Percentiles rank a stretch among this genome's conserved stretches.
phyloP scores from a whole-genome alignment of 1,140 invertebrate genomes.

The Drosophila cardini region DNA sequence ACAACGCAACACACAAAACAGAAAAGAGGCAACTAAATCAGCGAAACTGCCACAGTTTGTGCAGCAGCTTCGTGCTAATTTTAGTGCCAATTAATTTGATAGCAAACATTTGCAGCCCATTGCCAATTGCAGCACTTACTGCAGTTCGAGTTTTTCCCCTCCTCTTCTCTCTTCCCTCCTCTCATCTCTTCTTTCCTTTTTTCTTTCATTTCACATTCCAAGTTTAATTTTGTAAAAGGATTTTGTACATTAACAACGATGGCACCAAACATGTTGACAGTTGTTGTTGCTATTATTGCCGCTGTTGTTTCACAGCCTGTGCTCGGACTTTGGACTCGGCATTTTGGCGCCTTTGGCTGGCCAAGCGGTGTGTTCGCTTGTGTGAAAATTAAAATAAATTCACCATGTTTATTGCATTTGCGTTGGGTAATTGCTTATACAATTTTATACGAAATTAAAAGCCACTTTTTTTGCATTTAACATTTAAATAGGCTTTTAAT shows the following conservation, averaged over 20 bases:
- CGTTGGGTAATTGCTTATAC: constrained; percentile 78
- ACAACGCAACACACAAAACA: no score
- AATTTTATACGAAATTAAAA: constrained; percentile 81
- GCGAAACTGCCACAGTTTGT: constrained; percentile 35
- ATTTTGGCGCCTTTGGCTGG: constrained; percentile 16
- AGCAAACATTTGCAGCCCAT: constrained; percentile 73
- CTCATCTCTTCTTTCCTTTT: not conserved
- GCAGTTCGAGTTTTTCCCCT: constrained; percentile 17
- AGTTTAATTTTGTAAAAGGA: constrained; percentile 78
- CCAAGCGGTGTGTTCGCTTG: constrained; percentile 14
- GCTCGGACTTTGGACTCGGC: constrained; percentile 1
- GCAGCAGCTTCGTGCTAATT: constrained; percentile 66
- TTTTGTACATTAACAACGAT: constrained; percentile 50
- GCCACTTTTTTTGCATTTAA: constrained; percentile 61
- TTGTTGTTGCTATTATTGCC: constrained; percentile 20
- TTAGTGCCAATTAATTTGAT: constrained; percentile 82
- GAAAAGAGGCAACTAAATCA: constrained; percentile 56
- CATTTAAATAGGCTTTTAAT: constrained; percentile 80
- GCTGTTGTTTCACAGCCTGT: constrained; percentile 8
- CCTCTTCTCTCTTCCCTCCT: not conserved
- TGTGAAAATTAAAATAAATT: constrained; percentile 77
- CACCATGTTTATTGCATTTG: constrained; percentile 76
- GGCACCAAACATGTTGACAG: constrained; percentile 51
- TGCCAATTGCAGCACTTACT: constrained; percentile 47
- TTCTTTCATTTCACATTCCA: not conserved